Percentiles rank a stretch among this genome's conserved stretches.
Evolutionary conservation across 1,140 invertebrate species (phyloP).

Genomic region (Aphaenogaster floridana): DNA sequence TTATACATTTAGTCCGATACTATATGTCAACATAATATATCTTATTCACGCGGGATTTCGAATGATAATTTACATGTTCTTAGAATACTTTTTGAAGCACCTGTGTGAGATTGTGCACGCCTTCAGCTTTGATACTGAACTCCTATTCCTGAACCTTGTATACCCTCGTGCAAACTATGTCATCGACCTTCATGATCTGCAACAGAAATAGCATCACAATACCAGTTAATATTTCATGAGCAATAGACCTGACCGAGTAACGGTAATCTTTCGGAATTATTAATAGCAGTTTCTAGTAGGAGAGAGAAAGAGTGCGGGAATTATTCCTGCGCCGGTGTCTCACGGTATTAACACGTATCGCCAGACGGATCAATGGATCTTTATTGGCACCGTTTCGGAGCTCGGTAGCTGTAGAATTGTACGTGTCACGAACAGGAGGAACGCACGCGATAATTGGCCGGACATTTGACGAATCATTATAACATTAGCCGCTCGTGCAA

Average conservation of each 20-base stretch:
- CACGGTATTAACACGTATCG: slow-evolving; percentile 55
- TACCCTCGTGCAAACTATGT: slow-evolving; percentile 91
- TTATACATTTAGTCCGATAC: background rate
- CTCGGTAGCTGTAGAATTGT: slow-evolving; percentile 62
- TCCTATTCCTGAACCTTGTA: slow-evolving; percentile 89
- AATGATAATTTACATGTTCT: slow-evolving; percentile 24
- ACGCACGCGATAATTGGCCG: slow-evolving; percentile 75
- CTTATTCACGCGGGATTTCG: slow-evolving; percentile 13
- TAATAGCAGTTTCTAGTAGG: slow-evolving; percentile 27
- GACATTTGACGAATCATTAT: slow-evolving; percentile 79
- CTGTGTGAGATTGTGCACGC: slow-evolving; percentile 19
- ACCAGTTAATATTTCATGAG: slow-evolving; percentile 19
- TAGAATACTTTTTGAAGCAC: slow-evolving; percentile 9
- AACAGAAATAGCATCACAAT: slow-evolving; percentile 73
- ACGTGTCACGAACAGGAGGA: slow-evolving; percentile 70
- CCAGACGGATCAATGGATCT: slow-evolving; percentile 63
- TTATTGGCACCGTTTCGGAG: slow-evolving; percentile 69
- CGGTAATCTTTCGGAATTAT: slow-evolving; percentile 25
- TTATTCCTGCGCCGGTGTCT: slow-evolving; percentile 48
- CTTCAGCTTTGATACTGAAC: background rate
- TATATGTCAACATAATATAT: background rate
- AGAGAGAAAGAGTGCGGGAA: slow-evolving; percentile 46
- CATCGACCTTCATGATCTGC: slow-evolving; percentile 91
- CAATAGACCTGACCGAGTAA: background rate
- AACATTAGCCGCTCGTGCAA: slow-evolving; percentile 59